These are phyloP conservation scores for Diarsia brunnea DNA, from an alignment of 2,888 invertebrate genomes.

Conservation along the genomic window DNA sequence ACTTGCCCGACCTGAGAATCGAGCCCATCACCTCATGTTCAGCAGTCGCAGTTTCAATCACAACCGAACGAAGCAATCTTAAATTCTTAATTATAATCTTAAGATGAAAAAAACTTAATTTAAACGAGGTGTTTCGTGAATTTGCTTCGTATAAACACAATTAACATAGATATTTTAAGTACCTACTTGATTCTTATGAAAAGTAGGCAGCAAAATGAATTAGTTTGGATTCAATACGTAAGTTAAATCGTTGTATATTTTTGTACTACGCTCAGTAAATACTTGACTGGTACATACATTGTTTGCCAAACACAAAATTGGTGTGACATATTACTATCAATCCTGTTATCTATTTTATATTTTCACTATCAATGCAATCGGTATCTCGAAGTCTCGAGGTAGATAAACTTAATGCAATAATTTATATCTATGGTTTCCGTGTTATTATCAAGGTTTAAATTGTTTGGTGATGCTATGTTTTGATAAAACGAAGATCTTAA, in stretches of 20 bases:
- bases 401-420: conserved; percentile 44
- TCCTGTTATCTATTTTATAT: conserved; percentile 7
- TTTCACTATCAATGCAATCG: conserved; percentile 37
- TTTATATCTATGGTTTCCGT: conserved; percentile 41
- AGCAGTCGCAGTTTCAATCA: not conserved
- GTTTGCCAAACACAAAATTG: not conserved
- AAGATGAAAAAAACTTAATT: not conserved
- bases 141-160: not conserved
- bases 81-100: not conserved
- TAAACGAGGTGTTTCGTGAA: not conserved
- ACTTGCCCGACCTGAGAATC: not conserved
- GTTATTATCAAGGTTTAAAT: conserved; percentile 18
- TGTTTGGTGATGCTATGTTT: conserved; percentile 16
- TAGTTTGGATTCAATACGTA: not conserved
- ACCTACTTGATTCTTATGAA: conserved; percentile 14
- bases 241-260: conserved; percentile 16
- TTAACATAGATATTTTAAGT: conserved; percentile 27
- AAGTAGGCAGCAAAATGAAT: conserved; percentile 16
- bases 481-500: not conserved
- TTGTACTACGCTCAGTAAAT: conserved; percentile 39
- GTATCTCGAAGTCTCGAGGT: conserved; percentile 23
- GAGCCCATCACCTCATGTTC: not conserved
- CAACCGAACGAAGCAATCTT: not conserved
- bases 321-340: conserved; percentile 4
- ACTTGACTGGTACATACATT: conserved; percentile 22